phyloP scores from a whole-genome alignment of 2,888 invertebrate species.

The Drosophila paranaensis region DNA sequence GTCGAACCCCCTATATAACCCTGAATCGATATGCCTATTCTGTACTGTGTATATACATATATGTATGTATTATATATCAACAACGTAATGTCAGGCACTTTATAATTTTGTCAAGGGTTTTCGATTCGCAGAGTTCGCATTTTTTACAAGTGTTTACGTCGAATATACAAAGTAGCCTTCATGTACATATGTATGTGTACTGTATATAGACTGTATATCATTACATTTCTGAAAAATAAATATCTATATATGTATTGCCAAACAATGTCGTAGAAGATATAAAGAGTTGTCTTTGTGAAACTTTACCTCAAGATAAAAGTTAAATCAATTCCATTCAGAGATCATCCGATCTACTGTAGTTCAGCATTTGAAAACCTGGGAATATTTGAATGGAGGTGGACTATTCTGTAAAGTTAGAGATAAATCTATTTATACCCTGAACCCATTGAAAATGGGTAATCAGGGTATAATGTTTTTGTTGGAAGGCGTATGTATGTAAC shows the following conservation, averaged over 20 bases:
- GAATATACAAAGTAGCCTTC: neutral
- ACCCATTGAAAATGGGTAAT: too few relatives aligned
- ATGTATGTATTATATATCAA: neutral
- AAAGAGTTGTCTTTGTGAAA: neutral
- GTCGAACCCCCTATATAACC: neutral
- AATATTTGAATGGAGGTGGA: too few relatives aligned
- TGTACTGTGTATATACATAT: neutral
- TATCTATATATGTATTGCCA: neutral
- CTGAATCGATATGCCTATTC: slow-evolving; percentile 2
- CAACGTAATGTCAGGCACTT: neutral
- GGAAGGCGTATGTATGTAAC: too few relatives aligned
- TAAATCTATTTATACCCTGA: too few relatives aligned
- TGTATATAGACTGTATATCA: neutral
- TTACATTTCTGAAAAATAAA: neutral
- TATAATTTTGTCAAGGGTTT: slow-evolving; percentile 13
- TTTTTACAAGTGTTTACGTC: slow-evolving; percentile 18
- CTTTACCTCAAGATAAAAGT: neutral
- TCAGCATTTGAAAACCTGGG: too few relatives aligned
- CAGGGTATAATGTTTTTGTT: too few relatives aligned
- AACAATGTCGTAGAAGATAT: neutral
- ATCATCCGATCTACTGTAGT: neutral
- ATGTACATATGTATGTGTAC: too few relatives aligned
- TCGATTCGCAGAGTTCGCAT: slow-evolving; percentile 14
- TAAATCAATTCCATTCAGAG: neutral
- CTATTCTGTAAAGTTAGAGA: too few relatives aligned